These are phyloP conservation scores for Dorcus hopei DNA, from an alignment of 2,888 invertebrate genomes.

Conservation along the genomic window DNA sequence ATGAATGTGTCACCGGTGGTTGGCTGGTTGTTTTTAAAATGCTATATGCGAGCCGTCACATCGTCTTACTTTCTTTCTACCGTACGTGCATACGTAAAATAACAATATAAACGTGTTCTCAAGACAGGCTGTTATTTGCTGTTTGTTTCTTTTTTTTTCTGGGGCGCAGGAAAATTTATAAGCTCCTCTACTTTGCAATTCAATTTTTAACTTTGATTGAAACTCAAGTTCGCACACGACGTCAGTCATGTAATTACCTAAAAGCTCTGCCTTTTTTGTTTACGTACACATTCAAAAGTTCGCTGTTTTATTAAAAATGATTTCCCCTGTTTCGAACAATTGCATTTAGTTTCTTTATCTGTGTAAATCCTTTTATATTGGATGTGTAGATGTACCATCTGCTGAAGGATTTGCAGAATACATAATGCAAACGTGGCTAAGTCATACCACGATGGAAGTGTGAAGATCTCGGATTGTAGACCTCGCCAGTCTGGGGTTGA, in stretches of 20 bases:
- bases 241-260: too few relatives aligned
- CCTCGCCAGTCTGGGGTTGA: constrained; percentile 43
- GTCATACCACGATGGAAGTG: constrained; percentile 38
- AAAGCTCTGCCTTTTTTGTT: not conserved
- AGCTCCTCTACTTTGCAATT: too few relatives aligned
- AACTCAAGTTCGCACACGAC: too few relatives aligned
- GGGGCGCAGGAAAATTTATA: too few relatives aligned
- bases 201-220: too few relatives aligned
- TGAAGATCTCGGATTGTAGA: constrained; percentile 36
- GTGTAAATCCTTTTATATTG: constrained; percentile 32
- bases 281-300: too few relatives aligned
- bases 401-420: constrained; percentile 44
- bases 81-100: constrained; percentile 30
- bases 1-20: constrained; percentile 38
- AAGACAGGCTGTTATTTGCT: too few relatives aligned
- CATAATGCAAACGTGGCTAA: constrained; percentile 44
- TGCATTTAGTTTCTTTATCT: constrained; percentile 25
- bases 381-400: constrained; percentile 38
- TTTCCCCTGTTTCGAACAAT: constrained; percentile 8
- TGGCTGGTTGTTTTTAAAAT: constrained; percentile 40
- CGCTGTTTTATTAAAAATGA: not conserved
- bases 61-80: constrained; percentile 34
- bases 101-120: not conserved
- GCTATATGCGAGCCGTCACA: constrained; percentile 38
- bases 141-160: too few relatives aligned